phyloP scores from a whole-genome alignment of 2,888 invertebrate genomes.

The Arenicola marina region DNA sequence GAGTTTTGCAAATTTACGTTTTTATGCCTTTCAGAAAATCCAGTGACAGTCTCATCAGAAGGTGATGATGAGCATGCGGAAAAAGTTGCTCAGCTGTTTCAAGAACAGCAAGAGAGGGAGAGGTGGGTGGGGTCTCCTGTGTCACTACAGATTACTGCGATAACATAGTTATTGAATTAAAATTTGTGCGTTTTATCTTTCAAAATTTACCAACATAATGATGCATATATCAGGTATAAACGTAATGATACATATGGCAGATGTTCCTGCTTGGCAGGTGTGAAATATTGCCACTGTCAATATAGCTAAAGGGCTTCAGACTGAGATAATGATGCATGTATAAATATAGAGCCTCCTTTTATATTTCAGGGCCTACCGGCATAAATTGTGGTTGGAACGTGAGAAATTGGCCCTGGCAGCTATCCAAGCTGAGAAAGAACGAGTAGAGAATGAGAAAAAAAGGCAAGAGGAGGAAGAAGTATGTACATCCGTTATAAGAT shows the following conservation, averaged over 20 bases:
- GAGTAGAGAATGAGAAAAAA: slow-evolving; percentile 45
- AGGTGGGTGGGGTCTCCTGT: too few relatives aligned
- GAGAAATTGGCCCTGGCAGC: slow-evolving; percentile 38
- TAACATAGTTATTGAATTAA: too few relatives aligned
- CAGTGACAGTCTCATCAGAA: too few relatives aligned
- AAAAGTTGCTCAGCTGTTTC: too few relatives aligned
- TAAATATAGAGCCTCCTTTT: neutral
- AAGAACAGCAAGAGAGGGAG: too few relatives aligned
- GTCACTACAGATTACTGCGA: too few relatives aligned
- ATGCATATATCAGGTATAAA: too few relatives aligned
- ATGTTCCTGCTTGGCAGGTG: neutral
- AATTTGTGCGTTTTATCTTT: too few relatives aligned
- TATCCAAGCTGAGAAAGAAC: slow-evolving; percentile 41
- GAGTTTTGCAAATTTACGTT: too few relatives aligned
- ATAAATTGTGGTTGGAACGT: neutral
- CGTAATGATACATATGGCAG: too few relatives aligned
- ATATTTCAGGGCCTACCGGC: neutral
- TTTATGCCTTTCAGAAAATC: too few relatives aligned
- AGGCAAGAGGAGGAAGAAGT: slow-evolving; percentile 50
- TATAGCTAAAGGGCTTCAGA: neutral
- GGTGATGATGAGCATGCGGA: too few relatives aligned
- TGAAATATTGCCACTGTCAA: neutral
- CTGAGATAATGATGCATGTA: neutral
- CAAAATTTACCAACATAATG: neutral
- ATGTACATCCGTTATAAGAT: neutral